phyloP scores from a whole-genome alignment of 2,888 invertebrate species.

The Mactromeris polynyma region DNA sequence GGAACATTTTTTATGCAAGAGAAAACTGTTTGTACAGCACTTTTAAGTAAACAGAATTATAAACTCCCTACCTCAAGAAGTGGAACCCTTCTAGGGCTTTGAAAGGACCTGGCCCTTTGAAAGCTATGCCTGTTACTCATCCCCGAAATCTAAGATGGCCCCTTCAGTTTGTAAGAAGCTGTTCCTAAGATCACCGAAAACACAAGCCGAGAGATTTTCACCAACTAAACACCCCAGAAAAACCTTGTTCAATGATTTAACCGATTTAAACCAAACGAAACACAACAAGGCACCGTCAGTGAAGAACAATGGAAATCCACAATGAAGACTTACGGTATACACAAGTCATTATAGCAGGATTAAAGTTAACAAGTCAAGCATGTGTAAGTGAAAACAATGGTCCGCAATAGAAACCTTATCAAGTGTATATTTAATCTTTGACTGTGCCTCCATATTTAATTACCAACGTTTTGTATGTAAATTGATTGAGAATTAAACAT shows the following conservation, averaged over 20 bases:
- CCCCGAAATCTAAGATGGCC: neutral
- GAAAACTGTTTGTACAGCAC: too few relatives aligned
- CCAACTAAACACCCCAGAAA: neutral
- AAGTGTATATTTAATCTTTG: neutral
- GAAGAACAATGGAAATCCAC: constrained; percentile 56
- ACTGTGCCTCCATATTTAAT: neutral
- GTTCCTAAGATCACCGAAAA: neutral
- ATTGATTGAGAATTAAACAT: constrained; percentile 18
- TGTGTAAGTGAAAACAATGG: constrained; percentile 1
- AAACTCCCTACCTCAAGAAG: constrained; percentile 57
- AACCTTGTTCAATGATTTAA: neutral
- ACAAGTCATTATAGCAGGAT: constrained; percentile 22
- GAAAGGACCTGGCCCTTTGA: constrained; percentile 58
- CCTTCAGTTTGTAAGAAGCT: neutral
- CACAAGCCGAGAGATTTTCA: neutral
- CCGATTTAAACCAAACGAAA: constrained; percentile 30
- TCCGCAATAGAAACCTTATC: neutral
- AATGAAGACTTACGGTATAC: constrained; percentile 4
- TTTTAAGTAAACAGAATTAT: neutral
- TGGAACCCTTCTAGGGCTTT: constrained; percentile 49
- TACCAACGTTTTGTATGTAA: constrained; percentile 9
- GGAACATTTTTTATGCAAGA: too few relatives aligned
- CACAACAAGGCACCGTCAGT: constrained; percentile 60
- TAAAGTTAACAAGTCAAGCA: constrained; percentile 27
- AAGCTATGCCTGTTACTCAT: constrained; percentile 60